Evolutionary conservation across 2,113 vertebrate species (phyloP), one percentile per base, ranked within the genome.

Genomic region (Choloepus hoffmanni): DNA sequence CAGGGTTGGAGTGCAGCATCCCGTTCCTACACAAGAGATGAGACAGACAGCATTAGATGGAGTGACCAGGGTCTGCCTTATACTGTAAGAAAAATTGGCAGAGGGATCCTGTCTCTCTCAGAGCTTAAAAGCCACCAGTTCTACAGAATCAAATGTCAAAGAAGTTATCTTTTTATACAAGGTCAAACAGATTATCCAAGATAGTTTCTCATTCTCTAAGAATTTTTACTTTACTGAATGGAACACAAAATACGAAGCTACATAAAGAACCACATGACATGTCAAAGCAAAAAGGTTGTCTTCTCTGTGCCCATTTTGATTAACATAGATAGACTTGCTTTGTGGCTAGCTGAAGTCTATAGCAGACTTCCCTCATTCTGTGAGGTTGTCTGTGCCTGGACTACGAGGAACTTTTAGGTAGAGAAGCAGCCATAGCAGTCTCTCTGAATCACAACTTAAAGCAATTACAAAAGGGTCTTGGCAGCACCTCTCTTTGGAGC

Each of bases 1-100:
- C 99, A 0, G 99, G 99, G 84, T 99, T 99, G 23, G 99, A 99
- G 97, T 99, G 99, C 98, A 99, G 98, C 99, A 99, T 99, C 83
- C 99, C 99, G 0, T 99, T 99, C 99, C 99, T 99, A 98, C 12
- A 60, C 53, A 14, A 0, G 68, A 97, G 93, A 92, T 97, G 89
- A 78, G 96, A 97, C 82, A 97, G 93, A 97, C 53, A 96, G 95
- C 53, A 84, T 97, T 96, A 97, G 96, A 93, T 21, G 81, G 65
- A 60, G 70, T 33, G 70, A 68, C 58, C 81, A 91, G 68, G 73
- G 70, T 74, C 93, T 3, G 55, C 50, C 92, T 70, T 74, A 43
- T 5, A 92, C 58, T 83, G 77, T 77, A 96, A 74, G 55, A 62
- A 87, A 58, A 76, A 45, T 2, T 85, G 92, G 91, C 60, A 86